Conservation (phyloP, 2,888 invertebrate species). For the Notodonta ziczac region DNA sequence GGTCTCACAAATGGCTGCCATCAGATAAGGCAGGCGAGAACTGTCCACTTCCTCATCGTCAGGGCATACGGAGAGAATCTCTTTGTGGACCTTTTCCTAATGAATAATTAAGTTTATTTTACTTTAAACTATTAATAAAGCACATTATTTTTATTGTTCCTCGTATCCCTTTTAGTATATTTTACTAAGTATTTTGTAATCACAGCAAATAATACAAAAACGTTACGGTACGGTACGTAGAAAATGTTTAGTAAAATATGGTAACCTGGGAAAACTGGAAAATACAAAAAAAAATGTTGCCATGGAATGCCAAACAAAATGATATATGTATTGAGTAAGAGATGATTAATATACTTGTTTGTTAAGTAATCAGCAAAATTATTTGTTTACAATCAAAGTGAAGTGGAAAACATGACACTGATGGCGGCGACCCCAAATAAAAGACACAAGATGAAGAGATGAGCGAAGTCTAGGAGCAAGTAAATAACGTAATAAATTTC, state of each 20-base stretch:
- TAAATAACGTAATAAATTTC: constrained; percentile 3
- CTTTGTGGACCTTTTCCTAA: constrained; percentile 85
- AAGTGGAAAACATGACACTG: neutral
- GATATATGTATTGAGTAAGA: too few relatives aligned
- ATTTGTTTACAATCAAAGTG: neutral
- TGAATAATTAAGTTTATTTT: constrained; percentile 29
- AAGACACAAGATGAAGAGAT: neutral
- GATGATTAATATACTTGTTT: neutral
- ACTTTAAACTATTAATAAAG: too few relatives aligned
- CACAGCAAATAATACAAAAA: too few relatives aligned
- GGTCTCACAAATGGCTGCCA: constrained; percentile 91
- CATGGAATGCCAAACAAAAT: too few relatives aligned
- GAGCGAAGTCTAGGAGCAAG: neutral
- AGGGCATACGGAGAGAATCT: constrained; percentile 78
- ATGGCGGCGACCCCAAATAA: neutral
- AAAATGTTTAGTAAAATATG: too few relatives aligned
- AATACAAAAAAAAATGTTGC: too few relatives aligned
- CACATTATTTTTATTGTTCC: too few relatives aligned
- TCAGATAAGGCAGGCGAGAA: constrained; percentile 82
- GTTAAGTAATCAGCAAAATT: neutral
- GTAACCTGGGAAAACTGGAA: too few relatives aligned
- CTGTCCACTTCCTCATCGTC: constrained; percentile 85
- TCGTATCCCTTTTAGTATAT: too few relatives aligned
- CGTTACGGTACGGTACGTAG: too few relatives aligned
- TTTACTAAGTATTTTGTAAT: too few relatives aligned